Percentiles rank a stretch among this genome's conserved stretches.
These are phyloP conservation scores for Mesembrinibis cayennensis DNA, from an alignment of 2,113 vertebrate genomes.

Conservation along the genomic window DNA sequence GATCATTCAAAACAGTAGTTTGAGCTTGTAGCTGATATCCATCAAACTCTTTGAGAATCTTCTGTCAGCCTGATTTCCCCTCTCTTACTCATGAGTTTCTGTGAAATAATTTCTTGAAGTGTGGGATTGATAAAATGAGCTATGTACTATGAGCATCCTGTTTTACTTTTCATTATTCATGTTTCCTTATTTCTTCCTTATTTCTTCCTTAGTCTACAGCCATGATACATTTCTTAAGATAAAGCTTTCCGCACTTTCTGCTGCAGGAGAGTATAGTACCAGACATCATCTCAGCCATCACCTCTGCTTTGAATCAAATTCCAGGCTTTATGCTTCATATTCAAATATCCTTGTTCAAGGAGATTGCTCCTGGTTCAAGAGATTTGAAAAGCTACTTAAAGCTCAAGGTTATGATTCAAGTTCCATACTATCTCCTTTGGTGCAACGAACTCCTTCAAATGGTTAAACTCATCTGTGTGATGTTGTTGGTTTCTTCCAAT, in stretches of 20 bases:
- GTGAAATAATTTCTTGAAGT: neutral
- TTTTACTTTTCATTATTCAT: neutral
- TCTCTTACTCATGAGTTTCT: neutral
- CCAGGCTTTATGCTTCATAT: neutral
- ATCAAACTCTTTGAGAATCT: neutral
- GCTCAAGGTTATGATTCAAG: neutral
- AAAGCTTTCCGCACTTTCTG: neutral
- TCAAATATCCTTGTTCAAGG: neutral
- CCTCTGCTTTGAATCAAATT: neutral
- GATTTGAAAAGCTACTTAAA: neutral
- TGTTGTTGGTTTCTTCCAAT: neutral
- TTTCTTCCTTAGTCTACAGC: neutral
- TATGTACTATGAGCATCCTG: neutral
- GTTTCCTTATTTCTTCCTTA: neutral
- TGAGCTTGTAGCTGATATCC: neutral
- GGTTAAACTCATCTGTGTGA: neutral
- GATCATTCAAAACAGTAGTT: neutral
- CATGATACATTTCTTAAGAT: neutral
- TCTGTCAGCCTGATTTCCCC: neutral
- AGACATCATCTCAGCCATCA: neutral
- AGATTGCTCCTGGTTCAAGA: neutral
- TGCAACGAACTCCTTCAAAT: neutral
- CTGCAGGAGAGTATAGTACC: neutral
- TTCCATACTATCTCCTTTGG: neutral
- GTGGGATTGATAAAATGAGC: neutral